Conservation (phyloP, 2,888 invertebrate genomes). For the Timema podura region DNA sequence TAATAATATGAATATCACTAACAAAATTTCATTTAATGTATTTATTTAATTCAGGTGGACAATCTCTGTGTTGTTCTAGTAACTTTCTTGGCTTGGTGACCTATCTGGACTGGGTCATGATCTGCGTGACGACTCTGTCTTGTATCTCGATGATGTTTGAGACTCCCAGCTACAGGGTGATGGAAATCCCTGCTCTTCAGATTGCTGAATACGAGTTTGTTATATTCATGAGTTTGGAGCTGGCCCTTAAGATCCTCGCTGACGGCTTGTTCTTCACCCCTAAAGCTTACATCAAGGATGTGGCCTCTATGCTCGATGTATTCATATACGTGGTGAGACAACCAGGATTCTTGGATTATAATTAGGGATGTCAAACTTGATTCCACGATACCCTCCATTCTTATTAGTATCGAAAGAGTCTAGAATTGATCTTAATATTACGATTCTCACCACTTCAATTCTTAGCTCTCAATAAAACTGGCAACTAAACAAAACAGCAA, state of each 20-base stretch:
- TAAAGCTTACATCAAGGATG: slow-evolving; percentile 96
- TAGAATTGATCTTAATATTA: too few relatives aligned
- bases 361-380: too few relatives aligned
- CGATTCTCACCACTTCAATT: too few relatives aligned
- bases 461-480: too few relatives aligned
- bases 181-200: slow-evolving; percentile 89
- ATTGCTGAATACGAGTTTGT: slow-evolving; percentile 98
- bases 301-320: slow-evolving; percentile 93
- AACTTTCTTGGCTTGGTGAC: slow-evolving; percentile 96
- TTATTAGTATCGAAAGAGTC: too few relatives aligned
- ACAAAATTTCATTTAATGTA: too few relatives aligned
- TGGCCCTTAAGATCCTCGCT: slow-evolving; percentile 91
- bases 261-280: slow-evolving; percentile 99
- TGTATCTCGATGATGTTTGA: slow-evolving; percentile 99
- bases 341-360: too few relatives aligned
- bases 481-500: too few relatives aligned
- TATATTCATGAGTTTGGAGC: slow-evolving; percentile 94
- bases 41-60: too few relatives aligned
- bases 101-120: slow-evolving; percentile 99
- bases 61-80: slow-evolving; percentile 52
- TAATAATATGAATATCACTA: too few relatives aligned
- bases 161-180: slow-evolving; percentile 87
- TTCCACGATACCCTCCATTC: too few relatives aligned
- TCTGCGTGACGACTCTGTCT: slow-evolving; percentile 92
- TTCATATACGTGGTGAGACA: slow-evolving; percentile 89